Conservation (phyloP, 2,888 invertebrate species). For the Bugulina stolonifera region DNA sequence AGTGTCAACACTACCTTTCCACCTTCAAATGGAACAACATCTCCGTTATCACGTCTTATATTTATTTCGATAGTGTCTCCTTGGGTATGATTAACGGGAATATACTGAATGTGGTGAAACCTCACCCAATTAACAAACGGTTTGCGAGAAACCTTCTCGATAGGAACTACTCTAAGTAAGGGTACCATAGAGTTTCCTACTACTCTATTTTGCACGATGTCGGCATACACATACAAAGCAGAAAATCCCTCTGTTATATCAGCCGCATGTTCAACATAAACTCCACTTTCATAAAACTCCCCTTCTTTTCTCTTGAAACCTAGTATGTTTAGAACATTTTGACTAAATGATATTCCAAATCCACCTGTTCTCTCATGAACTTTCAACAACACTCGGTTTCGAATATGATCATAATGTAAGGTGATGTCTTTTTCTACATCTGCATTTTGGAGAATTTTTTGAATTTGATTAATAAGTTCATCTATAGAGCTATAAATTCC, state of each 20-base stretch:
- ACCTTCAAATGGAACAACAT: neutral
- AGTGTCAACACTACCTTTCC: neutral
- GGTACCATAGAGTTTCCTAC: neutral
- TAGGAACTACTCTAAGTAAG: neutral
- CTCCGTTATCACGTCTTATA: neutral
- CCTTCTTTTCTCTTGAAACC: neutral
- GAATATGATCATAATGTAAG: neutral
- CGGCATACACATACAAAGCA: neutral
- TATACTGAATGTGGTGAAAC: neutral
- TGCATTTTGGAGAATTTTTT: neutral
- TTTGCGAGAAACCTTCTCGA: neutral
- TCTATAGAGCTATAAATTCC: neutral
- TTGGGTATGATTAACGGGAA: neutral
- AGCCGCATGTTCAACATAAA: neutral
- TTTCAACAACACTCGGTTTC: neutral
- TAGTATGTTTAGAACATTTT: neutral
- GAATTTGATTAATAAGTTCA: neutral
- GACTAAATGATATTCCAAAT: neutral
- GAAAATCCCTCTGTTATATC: neutral
- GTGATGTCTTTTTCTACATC: neutral
- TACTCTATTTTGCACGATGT: neutral
- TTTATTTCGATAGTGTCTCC: neutral
- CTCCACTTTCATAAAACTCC: neutral
- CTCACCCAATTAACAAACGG: neutral
- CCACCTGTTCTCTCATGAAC: neutral